Base-by-base conservation (phyloP, 2,113 vertebrate species). In the Pan paniscus region DNA sequence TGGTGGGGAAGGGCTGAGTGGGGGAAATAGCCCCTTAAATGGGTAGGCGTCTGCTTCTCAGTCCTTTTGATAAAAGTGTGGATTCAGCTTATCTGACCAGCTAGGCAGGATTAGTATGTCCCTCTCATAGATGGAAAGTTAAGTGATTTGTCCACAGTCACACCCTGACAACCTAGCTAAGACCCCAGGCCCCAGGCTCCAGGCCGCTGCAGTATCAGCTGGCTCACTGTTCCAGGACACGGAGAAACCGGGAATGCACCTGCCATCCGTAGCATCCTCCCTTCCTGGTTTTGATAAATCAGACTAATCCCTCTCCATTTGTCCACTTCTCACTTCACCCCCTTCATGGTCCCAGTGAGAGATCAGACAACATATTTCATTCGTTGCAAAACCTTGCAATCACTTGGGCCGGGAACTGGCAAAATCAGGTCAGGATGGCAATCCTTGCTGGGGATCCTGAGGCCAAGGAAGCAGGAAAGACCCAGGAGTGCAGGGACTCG, bases 401-500 rank as follows among this genome's bases (percentile, higher is more conserved):
- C 38, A 55, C 8, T 25, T 88, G 59, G 23, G 35, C 68, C 48
- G 48, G 40, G n/a, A 80, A 70, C 25, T 22, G 13, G 61, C 32
- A 70, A 70, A 35, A 32, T 8, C 1, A 22, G 5, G 4, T 52
- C n/a, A 6, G 0, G 16, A 80, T 6, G 27, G 14, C 7, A 5
- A 11, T 5, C 43, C 27, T 92, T 4, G 30, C 50, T 35, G 32
- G 23, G 1, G 16, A 30, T 2, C 59, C 35, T 38, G n/a, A 30
- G n/a, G 32, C 59, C 14, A 11, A 9, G 55, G 30, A 38, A 68
- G 48, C 57, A 59, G 18, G 18, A 85, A 23, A 72, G 57, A 80
- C 48, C 10, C 64, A n/a, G 27, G 3, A 4, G 9, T 2, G 23
- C 18, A 1, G 7, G 35, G 22, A 16, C 14, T 14, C 0, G 0